A percentile compares a stretch with the other conserved stretches of the same genome.
Evolutionary conservation across 2,113 vertebrate species (phyloP).

Genomic region (Syngnathus scovelli): DNA sequence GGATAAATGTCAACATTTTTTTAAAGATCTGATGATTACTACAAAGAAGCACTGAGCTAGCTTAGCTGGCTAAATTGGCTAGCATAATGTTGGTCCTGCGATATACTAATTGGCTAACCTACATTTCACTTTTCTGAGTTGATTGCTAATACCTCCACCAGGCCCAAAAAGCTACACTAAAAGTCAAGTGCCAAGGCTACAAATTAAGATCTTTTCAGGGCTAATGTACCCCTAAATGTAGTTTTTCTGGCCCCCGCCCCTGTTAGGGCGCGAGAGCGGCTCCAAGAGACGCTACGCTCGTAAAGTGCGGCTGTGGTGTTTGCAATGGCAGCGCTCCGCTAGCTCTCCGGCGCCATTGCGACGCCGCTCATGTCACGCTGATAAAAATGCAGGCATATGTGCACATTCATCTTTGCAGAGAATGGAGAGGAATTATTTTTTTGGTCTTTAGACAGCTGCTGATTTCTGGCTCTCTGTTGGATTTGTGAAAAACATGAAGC

Average conservation of each 20-base stretch:
- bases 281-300: background rate
- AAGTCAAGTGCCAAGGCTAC: background rate
- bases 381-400: background rate
- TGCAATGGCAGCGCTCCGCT: background rate
- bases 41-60: background rate
- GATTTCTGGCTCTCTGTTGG: background rate
- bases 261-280: background rate
- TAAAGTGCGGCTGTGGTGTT: background rate
- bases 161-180: background rate
- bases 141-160: background rate
- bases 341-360: background rate
- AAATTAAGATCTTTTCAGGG: background rate
- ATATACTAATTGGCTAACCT: background rate
- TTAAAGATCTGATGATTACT: background rate
- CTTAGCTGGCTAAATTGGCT: background rate
- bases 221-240: background rate
- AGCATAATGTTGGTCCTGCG: background rate
- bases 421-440: background rate
- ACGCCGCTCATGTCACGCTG: conserved; percentile 5
- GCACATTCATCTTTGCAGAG: background rate
- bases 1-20: too few relatives aligned
- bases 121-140: background rate
- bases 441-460: background rate
- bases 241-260: background rate
- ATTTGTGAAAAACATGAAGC: conserved; percentile 25